Percentiles rank a stretch among this genome's conserved stretches.
phyloP scores from a whole-genome alignment of 2,113 vertebrate genomes.

The Ramphastos sulfuratus region DNA sequence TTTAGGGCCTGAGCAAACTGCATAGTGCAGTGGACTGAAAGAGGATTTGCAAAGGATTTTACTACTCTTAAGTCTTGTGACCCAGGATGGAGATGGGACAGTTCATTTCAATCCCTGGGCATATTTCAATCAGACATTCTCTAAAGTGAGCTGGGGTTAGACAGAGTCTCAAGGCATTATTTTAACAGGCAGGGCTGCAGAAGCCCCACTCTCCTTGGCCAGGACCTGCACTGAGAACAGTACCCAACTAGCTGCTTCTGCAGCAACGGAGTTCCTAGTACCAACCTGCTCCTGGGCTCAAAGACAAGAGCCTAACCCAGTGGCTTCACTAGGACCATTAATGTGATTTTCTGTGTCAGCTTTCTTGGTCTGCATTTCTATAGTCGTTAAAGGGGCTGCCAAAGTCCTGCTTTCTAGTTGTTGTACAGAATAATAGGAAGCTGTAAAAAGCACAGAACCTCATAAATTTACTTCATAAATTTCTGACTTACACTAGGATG shows the following conservation, averaged over 20 bases:
- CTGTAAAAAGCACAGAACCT: not conserved
- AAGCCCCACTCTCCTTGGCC: not conserved
- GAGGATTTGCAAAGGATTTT: not conserved
- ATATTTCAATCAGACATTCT: not conserved
- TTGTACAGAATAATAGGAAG: not conserved
- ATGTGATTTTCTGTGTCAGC: not conserved
- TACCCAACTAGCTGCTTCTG: not conserved
- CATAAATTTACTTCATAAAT: not conserved
- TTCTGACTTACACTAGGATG: not conserved
- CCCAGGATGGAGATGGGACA: not conserved
- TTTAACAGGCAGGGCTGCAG: not conserved
- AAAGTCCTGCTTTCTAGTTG: not conserved
- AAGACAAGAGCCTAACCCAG: not conserved
- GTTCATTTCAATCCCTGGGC: not conserved
- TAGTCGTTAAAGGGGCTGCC: not conserved
- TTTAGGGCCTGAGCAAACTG: not conserved
- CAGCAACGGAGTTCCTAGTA: accelerated
- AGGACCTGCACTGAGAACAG: not conserved
- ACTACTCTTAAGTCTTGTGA: not conserved
- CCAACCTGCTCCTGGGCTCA: not conserved
- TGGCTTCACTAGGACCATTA: not conserved
- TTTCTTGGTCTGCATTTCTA: not conserved
- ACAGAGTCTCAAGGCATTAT: not conserved
- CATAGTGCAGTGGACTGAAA: not conserved
- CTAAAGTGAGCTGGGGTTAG: not conserved